Base-by-base conservation (phyloP, 30 jellyfish, hydroid and myxozoan species). In the Clytia hemisphaerica region DNA sequence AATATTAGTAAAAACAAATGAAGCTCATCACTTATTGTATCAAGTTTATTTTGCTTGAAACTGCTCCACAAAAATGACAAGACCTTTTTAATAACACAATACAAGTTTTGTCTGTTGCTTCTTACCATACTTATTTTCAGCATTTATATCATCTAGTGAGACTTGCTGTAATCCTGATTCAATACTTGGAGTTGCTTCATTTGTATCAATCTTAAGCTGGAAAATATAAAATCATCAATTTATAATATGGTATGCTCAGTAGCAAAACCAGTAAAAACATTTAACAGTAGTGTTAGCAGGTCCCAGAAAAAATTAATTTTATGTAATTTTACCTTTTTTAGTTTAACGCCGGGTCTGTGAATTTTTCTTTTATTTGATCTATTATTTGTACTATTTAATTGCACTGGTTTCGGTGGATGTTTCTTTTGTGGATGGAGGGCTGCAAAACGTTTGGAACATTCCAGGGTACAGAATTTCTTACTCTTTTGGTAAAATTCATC, bases 391-490 rank as follows among this genome's bases (percentile, higher is more conserved):
- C 65, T 42, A 6, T 22, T 28, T 15, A 30, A 30, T 0, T 18
- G 37, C 30, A 58, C 26, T 6, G 25, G 37, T 32, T 71, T 69
- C 22, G 81, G 46, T 25, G 71, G 71, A 1, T 75, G 81, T 24
- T 71, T 82, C 67, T 85, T 85, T 62, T 85, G 78, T 60, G 78
- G 96, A 46, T 83, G 78, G 15, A 72, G 57, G 18, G 96, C 96
- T 38, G 96, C 78, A 48, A 58, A 85, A 37, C 78, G 78, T 66
- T 85, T 85, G 4, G 96, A 89, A 66, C 96, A 85, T 59, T 85
- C 96, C 96, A 85, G 78, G 32, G 74, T 62, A 77, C 96, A 85
- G 50, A 85, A 85, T 33, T 94, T 50, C 65, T 85, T 85, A 51
- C 96, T 85, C 74, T 85, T 85, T 27, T 93, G 78, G 72, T 85